Conservation (phyloP, 2,888 invertebrate genomes). For the Zhuqinia jingwanae region DNA sequence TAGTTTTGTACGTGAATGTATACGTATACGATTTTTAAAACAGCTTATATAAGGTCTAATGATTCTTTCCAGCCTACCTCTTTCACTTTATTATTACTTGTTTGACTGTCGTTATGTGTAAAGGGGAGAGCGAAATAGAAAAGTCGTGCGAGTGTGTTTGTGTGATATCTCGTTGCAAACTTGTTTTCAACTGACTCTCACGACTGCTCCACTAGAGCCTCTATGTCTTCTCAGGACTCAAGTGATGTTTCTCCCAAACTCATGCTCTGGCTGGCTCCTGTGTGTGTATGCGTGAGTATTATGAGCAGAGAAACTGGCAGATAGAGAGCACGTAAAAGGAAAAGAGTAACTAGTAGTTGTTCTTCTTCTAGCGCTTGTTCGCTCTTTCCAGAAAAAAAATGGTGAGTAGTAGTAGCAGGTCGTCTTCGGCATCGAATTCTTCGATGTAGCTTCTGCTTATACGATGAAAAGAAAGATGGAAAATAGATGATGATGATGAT, state of each 20-base stretch:
- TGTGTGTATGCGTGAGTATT: background rate
- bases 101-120: background rate
- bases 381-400: slow-evolving; percentile 5
- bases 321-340: background rate
- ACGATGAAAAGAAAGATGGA: background rate
- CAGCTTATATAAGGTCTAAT: slow-evolving; percentile 18
- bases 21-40: no score
- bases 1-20: no score
- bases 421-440: background rate
- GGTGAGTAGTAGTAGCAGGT: slow-evolving; percentile 43
- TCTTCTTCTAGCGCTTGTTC: background rate
- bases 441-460: slow-evolving; percentile 3
- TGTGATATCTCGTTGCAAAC: slow-evolving; percentile 68
- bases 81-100: slow-evolving; percentile 43
- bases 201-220: slow-evolving; percentile 4
- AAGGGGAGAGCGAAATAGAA: background rate
- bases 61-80: slow-evolving; percentile 41
- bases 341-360: slow-evolving; percentile 41
- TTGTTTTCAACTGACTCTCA: slow-evolving; percentile 65
- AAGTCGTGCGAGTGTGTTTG: slow-evolving; percentile 34
- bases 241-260: slow-evolving; percentile 20
- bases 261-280: slow-evolving; percentile 29
- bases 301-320: background rate
- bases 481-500: slow-evolving; percentile 5
- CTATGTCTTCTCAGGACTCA: slow-evolving; percentile 39